These are phyloP conservation scores for Atherinomorus stipes DNA, from an alignment of 2,113 vertebrate genomes.

Conservation along the genomic window DNA sequence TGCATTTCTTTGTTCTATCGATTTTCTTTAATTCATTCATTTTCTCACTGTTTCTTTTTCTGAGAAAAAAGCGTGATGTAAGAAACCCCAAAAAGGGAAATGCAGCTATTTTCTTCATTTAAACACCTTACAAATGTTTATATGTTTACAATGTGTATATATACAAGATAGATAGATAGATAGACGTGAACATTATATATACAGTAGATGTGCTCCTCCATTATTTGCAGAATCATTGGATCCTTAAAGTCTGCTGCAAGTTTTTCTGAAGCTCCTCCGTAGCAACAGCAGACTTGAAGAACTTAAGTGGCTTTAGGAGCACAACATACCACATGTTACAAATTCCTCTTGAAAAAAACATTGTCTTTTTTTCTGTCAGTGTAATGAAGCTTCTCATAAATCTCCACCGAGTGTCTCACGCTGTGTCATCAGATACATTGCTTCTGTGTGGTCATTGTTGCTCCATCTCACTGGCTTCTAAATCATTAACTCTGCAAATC, in stretches of 20 bases:
- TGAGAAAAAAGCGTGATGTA: not conserved
- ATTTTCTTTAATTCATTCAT: not conserved
- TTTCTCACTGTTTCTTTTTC: not conserved
- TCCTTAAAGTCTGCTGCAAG: too few relatives aligned
- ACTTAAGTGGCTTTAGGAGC: too few relatives aligned
- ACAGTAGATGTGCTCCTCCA: too few relatives aligned
- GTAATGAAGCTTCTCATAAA: conserved; percentile 9
- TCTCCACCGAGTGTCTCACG: not conserved
- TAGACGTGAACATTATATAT: too few relatives aligned
- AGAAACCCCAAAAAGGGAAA: not conserved
- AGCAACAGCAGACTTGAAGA: not conserved
- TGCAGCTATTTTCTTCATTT: not conserved
- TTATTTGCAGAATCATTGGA: too few relatives aligned
- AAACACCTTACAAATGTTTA: not conserved
- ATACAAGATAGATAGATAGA: too few relatives aligned
- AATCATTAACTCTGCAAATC: conserved; percentile 4
- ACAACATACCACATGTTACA: not conserved
- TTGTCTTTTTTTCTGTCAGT: conserved; percentile 1
- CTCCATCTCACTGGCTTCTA: not conserved
- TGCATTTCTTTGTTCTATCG: not conserved
- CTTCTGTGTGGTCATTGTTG: not conserved
- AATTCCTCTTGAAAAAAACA: conserved; percentile 6
- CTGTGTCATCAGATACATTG: not conserved
- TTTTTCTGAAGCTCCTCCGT: not conserved
- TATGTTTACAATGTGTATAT: too few relatives aligned